Evolutionary conservation across 1,140 invertebrate species (phyloP).

Genomic region (Octopus bimaculoides): DNA sequence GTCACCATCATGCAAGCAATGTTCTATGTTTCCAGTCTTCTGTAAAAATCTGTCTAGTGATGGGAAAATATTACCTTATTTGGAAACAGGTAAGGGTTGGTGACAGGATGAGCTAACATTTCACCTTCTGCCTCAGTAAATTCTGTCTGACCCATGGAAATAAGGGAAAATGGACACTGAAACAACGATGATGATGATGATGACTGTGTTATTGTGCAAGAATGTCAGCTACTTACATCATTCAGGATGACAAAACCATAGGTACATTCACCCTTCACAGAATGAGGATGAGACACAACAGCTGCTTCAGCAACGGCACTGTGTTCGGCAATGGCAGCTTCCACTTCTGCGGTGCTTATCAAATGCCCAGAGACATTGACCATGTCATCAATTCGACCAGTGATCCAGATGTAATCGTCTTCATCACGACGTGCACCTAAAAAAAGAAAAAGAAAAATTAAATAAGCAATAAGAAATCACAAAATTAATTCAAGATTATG

Average conservation of each 20-base stretch:
- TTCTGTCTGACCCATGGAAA: too few relatives aligned
- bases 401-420: slow-evolving; percentile 96
- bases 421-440: slow-evolving; percentile 80
- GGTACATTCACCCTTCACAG: slow-evolving; percentile 91
- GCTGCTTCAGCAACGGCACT: slow-evolving; percentile 82
- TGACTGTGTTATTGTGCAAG: too few relatives aligned
- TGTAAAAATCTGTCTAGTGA: too few relatives aligned
- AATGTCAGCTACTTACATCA: slow-evolving; percentile 59
- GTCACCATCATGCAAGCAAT: too few relatives aligned
- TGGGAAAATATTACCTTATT: too few relatives aligned
- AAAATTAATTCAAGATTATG: too few relatives aligned
- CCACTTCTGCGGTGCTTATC: slow-evolving; percentile 91
- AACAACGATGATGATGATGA: too few relatives aligned
- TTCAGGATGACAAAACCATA: slow-evolving; percentile 94
- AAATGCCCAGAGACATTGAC: slow-evolving; percentile 96
- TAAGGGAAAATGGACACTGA: too few relatives aligned
- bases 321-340: slow-evolving; percentile 78
- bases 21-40: too few relatives aligned
- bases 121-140: too few relatives aligned
- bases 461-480: not conserved
- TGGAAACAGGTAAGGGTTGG: too few relatives aligned
- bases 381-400: slow-evolving; percentile 96
- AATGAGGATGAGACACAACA: slow-evolving; percentile 89
- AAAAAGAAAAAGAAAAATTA: slow-evolving; percentile 11
- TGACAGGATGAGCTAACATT: too few relatives aligned